phyloP scores from a whole-genome alignment of 2,888 invertebrate genomes.

The Tenodera sinensis region DNA sequence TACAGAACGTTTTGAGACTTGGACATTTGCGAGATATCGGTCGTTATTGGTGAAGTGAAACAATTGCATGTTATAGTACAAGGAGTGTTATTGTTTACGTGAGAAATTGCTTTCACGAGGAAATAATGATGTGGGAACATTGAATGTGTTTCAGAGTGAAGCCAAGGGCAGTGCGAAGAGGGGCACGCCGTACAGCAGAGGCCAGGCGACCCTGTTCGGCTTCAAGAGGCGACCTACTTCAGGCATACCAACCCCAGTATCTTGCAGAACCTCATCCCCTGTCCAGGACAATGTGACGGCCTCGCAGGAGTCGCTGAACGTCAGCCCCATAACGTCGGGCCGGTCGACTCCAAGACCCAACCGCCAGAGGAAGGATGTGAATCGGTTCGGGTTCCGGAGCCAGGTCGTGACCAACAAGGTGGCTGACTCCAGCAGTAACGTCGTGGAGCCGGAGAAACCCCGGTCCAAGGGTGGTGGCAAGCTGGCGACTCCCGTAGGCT shows the following conservation, averaged over 20 bases:
- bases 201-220: conserved; percentile 80
- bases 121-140: neutral
- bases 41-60: too few relatives aligned
- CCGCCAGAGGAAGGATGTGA: conserved; percentile 65
- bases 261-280: conserved; percentile 39
- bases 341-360: conserved; percentile 63
- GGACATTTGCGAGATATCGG: too few relatives aligned
- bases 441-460: conserved; percentile 20
- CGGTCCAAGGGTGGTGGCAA: conserved; percentile 26
- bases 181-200: conserved; percentile 51
- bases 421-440: conserved; percentile 58
- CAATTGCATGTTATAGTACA: neutral
- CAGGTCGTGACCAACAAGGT: conserved; percentile 62
- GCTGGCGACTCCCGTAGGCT: neutral
- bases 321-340: conserved; percentile 51
- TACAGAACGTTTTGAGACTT: too few relatives aligned
- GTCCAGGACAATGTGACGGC: conserved; percentile 34
- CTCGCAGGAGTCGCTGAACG: conserved; percentile 40
- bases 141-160: conserved; percentile 52
- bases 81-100: neutral
- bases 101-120: neutral
- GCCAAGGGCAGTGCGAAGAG: conserved; percentile 44
- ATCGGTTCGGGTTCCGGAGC: conserved; percentile 71
- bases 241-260: conserved; percentile 38
- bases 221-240: conserved; percentile 65